Percentiles rank a stretch among this genome's conserved stretches.
Evolutionary conservation across 2,888 invertebrate genomes (phyloP).

Genomic region (Catocala fraxini): DNA sequence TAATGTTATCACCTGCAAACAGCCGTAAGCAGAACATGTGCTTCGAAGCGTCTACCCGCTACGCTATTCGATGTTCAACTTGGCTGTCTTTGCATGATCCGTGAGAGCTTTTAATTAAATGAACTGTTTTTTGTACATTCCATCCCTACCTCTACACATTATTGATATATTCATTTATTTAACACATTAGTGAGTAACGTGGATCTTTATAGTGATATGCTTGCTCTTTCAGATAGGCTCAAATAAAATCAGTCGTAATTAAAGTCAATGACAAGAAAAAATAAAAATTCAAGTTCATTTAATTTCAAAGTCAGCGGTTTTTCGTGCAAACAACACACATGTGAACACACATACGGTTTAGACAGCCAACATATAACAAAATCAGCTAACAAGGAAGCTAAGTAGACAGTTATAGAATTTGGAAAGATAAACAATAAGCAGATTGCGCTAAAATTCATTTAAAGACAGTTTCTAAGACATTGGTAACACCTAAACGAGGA

Average conservation of each 20-base stretch:
- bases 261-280: too few relatives aligned
- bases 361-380: slow-evolving; percentile 27
- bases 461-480: slow-evolving; percentile 29
- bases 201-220: too few relatives aligned
- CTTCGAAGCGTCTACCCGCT: slow-evolving; percentile 73
- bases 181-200: too few relatives aligned
- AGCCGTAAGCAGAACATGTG: slow-evolving; percentile 79
- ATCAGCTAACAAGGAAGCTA: slow-evolving; percentile 41
- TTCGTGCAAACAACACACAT: slow-evolving; percentile 18
- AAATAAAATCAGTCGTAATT: too few relatives aligned
- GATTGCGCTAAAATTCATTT: slow-evolving; percentile 39
- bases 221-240: too few relatives aligned
- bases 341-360: slow-evolving; percentile 12
- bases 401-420: slow-evolving; percentile 45
- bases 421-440: slow-evolving; percentile 53
- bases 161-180: too few relatives aligned
- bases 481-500: slow-evolving; percentile 14
- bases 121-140: not conserved
- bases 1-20: slow-evolving; percentile 86
- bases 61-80: slow-evolving; percentile 57
- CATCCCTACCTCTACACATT: too few relatives aligned
- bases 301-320: slow-evolving; percentile 6
- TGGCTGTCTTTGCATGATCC: slow-evolving; percentile 27
- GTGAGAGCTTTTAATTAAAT: slow-evolving; percentile 10
- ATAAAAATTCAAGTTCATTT: not conserved